Base-by-base conservation (phyloP, 1,140 invertebrate species). In the Ceratosolen solmsi region DNA sequence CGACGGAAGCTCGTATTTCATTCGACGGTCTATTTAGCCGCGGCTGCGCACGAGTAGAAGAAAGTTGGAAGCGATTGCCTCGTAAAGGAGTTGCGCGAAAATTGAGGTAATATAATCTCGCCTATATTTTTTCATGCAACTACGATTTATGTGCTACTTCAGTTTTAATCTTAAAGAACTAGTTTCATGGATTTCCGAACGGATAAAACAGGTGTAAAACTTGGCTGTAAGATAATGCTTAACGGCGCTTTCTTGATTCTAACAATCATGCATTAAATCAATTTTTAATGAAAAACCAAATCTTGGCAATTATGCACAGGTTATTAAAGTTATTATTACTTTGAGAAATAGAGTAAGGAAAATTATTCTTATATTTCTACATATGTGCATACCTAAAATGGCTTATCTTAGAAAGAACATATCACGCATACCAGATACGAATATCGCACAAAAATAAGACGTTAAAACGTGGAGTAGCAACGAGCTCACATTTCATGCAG, bases 21-120 rank as follows among this genome's bases (percentile, higher is more conserved):
- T 27, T 63, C 58, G 27, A 22, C 9, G 11, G 27, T 8, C 8
- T 25, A 27, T n/a, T 51, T 11, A 41, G 9, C n/a, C 17, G 33
- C n/a, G 33, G 49, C 22, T 25, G 51, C 33, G 65, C 30, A n/a
- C 9, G 72, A 27, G 46, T n/a, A 68, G 17, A 77, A 77, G 76
- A 78, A 78, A 54, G 76, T 70, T 33, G 7, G 22, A 17, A 54
- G 46, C 30, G 25, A 78, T 78, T 70, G 41, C 60, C 25, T 65
- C 33, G 56, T 76, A 46, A 76, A 76, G 74, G 25, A 54, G 30
- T n/a, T 51, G 41, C 41, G 51, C 33, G 33, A 74, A 74, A 74
- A 74, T 56, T 56, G 49, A 56, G 49, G 17, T 56, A 56, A 56
- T 74, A 2, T 54, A 63, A 25, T 68, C 38, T 74, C 60, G 38